Evolutionary conservation across 2,888 invertebrate species (phyloP).

Genomic region (Heliconius erato): DNA sequence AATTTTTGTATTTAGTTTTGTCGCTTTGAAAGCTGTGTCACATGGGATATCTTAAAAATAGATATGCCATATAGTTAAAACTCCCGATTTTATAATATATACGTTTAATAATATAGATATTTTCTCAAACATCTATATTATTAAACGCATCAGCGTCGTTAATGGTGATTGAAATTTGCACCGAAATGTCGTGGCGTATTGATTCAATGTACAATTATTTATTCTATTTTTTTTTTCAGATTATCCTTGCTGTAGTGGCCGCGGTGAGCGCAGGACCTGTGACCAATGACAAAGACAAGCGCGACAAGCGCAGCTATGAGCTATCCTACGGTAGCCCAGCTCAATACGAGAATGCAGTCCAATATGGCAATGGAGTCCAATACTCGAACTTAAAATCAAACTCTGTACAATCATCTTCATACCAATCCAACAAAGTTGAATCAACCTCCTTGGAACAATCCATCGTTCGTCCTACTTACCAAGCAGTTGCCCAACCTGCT

Average conservation of each 20-base stretch:
- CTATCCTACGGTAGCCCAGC: neutral
- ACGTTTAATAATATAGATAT: too few relatives aligned
- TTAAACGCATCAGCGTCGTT: neutral
- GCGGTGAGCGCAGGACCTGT: slow-evolving; percentile 44
- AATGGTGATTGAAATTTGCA: neutral
- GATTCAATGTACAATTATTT: neutral
- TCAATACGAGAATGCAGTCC: slow-evolving; percentile 26
- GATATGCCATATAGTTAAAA: too few relatives aligned
- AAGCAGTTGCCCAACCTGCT: slow-evolving; percentile 19
- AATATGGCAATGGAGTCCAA: slow-evolving; percentile 20
- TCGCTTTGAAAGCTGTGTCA: too few relatives aligned
- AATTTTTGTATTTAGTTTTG: too few relatives aligned
- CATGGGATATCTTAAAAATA: too few relatives aligned
- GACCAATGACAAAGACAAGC: slow-evolving; percentile 29
- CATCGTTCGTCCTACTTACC: slow-evolving; percentile 29
- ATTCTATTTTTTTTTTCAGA: slow-evolving; percentile 36
- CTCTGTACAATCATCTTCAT: slow-evolving; percentile 49
- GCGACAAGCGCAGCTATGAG: slow-evolving; percentile 55
- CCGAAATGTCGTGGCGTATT: neutral
- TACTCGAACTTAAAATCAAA: slow-evolving; percentile 49
- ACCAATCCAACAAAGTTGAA: slow-evolving; percentile 47
- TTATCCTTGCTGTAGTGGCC: slow-evolving; percentile 51
- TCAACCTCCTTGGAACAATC: slow-evolving; percentile 45
- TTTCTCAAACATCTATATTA: neutral
- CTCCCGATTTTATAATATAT: too few relatives aligned